A percentile compares a stretch with the other conserved stretches of the same genome.
Conservation (phyloP, 2,797 vertebrate species). For the Cyclopterus lumpus region DNA sequence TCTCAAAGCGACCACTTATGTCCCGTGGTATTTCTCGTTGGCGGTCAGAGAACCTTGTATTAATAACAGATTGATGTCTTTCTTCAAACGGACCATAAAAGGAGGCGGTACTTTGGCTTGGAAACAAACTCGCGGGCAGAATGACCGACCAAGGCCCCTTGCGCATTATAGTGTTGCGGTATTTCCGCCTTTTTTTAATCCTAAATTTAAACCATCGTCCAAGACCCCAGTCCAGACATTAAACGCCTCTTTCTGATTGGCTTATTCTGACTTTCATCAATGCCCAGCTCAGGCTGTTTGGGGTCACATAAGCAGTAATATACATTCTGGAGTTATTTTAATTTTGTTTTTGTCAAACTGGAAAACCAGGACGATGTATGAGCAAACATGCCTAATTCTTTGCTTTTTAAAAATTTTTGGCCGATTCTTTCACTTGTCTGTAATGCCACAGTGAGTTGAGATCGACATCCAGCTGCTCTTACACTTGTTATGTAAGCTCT, state of each 20-base stretch:
- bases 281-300: neutral
- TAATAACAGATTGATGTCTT: neutral
- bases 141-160: neutral
- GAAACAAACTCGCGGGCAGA: constrained; percentile 2
- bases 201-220: neutral
- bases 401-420: neutral
- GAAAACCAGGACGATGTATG: constrained; percentile 18
- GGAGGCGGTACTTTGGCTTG: constrained; percentile 19
- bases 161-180: neutral
- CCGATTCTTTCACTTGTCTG: neutral
- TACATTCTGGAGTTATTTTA: constrained; percentile 7
- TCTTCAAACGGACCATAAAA: constrained; percentile 11
- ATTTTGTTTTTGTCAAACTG: neutral
- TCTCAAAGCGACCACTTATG: neutral
- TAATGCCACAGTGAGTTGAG: constrained; percentile 21
- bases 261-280: neutral
- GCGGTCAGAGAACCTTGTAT: constrained; percentile 7
- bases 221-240: neutral
- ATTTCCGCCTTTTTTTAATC: constrained; percentile 1
- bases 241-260: neutral
- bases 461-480: neutral
- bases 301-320: neutral
- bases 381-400: constrained; percentile 5
- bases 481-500: constrained; percentile 5
- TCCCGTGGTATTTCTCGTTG: constrained; percentile 2